Conservation (phyloP, 1,140 invertebrate genomes). For the Eubasilissa regina region DNA sequence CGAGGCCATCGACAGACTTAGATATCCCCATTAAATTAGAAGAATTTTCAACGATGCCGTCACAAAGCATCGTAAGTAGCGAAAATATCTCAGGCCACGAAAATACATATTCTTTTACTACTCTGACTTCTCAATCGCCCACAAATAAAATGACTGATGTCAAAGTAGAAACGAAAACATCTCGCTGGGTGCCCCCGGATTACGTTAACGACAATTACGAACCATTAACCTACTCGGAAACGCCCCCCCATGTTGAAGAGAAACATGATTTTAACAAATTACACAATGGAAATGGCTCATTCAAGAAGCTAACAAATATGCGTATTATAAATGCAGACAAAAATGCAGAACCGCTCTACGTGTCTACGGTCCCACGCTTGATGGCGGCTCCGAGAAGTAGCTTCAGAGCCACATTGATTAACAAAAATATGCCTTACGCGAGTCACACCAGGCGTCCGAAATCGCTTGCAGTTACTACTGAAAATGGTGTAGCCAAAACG, state of each 20-base stretch:
- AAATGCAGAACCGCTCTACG: neutral
- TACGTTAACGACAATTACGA: constrained; percentile 60
- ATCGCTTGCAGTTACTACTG: constrained; percentile 39
- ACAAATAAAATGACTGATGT: neutral
- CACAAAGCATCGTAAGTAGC: neutral
- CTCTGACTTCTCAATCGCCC: neutral
- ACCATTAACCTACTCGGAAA: constrained; percentile 49
- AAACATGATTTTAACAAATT: neutral
- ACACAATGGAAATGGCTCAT: neutral
- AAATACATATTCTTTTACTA: constrained; percentile 1
- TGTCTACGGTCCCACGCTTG: constrained; percentile 3
- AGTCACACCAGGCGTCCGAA: neutral
- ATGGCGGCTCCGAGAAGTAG: neutral
- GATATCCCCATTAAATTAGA: constrained; percentile 33
- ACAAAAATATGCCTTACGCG: constrained; percentile 9
- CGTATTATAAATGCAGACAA: neutral
- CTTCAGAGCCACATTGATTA: constrained; percentile 24
- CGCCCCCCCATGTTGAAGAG: neutral
- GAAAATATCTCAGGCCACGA: neutral
- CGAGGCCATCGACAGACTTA: constrained; percentile 25
- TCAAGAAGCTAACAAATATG: neutral
- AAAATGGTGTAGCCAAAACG: constrained; percentile 51
- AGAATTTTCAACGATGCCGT: constrained; percentile 3
- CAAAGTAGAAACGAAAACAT: constrained; percentile 10
- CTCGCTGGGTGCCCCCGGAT: constrained; percentile 53